Evolutionary conservation across 1,140 invertebrate genomes (phyloP), one percentile per base, ranked within the genome.

Genomic region (Copidosoma floridanum): DNA sequence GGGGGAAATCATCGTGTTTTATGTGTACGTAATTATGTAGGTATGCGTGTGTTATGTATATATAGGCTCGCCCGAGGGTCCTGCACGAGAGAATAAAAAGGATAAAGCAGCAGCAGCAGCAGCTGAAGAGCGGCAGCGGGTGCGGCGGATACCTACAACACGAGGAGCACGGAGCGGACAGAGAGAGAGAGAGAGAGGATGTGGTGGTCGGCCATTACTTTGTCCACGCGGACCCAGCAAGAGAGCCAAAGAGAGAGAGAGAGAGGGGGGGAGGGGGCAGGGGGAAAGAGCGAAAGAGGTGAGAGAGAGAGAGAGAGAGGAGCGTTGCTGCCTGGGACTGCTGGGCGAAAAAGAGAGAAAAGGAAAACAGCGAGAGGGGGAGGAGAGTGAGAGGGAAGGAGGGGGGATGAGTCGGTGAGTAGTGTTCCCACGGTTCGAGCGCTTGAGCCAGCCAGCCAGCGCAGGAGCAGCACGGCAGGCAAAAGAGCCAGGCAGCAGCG

Each of bases 371-470:
- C 44, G 57, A 64, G 54, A 44, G 48, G 32, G 41, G 38, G 53
- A 48, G 48, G 63, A 66, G 66, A 65, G 58, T 66, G 50, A 64
- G 64, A 56, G 64, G 66, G 65, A 65, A 67, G 68, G 70, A 66
- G 70, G 73, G 76, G 73, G 74, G 73, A 74, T 71, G 75, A 74
- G 73, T 77, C 74, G 74, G 68, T 74, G 78, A 76, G 77, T 73
- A 72, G 76, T 76, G 77, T 80, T 79, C 77, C 77, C 77, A 78
- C 77, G 78, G 78, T 80, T 78, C 74, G 76, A 80, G 75, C 71
- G 56, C 43, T 44, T 43, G 55, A 26, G 46, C 43, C 44, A 35
- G 43, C 43, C 6, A 37, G 32, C 14, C 32, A 7, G 14, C 32
- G 14, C 32, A 8, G 32, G 8, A 76, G n/a, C n/a, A n/a, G n/a